A percentile compares a stretch with the other conserved stretches of the same genome.
These are phyloP conservation scores for Drosophila mettleri DNA, from an alignment of 2,888 invertebrate genomes.

Conservation along the genomic window DNA sequence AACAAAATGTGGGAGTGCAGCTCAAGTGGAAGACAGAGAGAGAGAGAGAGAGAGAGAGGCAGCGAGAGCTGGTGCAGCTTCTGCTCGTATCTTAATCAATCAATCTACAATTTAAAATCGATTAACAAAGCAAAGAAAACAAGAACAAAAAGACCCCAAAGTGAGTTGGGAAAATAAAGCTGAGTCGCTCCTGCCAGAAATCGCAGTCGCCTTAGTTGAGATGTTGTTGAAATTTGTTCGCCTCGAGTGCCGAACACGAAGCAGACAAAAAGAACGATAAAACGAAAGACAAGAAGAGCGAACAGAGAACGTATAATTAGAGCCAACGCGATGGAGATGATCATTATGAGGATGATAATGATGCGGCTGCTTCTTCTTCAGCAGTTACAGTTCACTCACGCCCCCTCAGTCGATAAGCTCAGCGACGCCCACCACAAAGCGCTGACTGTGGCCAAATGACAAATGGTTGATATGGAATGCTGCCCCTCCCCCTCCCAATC, in stretches of 20 bases:
- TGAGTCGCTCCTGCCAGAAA: conserved; percentile 17
- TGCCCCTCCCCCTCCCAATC: neutral
- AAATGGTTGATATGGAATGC: conserved; percentile 47
- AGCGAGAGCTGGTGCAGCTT: neutral
- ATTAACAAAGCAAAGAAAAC: conserved; percentile 46
- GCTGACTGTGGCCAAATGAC: conserved; percentile 53
- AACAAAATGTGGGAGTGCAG: conserved; percentile 34
- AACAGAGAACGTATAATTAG: conserved; percentile 49
- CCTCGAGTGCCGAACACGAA: conserved; percentile 43
- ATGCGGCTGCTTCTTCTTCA: conserved; percentile 3
- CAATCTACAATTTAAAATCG: conserved; percentile 72
- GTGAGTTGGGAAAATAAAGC: conserved; percentile 5
- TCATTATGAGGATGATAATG: conserved; percentile 13
- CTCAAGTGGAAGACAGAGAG: conserved; percentile 25
- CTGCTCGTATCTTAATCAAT: conserved; percentile 57
- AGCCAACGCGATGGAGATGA: conserved; percentile 4
- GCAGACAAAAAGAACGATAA: conserved; percentile 9
- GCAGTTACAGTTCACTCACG: conserved; percentile 21
- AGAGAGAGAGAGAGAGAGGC: neutral
- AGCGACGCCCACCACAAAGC: conserved; percentile 49
- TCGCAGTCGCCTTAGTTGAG: conserved; percentile 46
- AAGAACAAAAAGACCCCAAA: conserved; percentile 12
- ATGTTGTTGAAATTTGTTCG: conserved; percentile 64
- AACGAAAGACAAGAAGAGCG: conserved; percentile 11
- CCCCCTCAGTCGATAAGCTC: conserved; percentile 20